Percentiles rank a stretch among this genome's conserved stretches.
phyloP scores from a whole-genome alignment of 2,797 vertebrate genomes.

The Pelodytes ibericus region DNA sequence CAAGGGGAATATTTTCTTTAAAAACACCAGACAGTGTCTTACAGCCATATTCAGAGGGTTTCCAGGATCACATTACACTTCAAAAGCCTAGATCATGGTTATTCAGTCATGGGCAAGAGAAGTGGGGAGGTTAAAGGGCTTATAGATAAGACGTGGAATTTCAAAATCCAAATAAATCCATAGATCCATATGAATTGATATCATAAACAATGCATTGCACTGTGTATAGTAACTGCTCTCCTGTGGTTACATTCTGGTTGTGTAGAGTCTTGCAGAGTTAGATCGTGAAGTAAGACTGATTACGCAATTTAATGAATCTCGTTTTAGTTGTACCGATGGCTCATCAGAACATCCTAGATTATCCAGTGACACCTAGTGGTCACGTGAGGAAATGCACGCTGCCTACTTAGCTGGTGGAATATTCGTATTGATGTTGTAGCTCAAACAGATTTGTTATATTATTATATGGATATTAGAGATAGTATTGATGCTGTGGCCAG shows the following conservation, averaged over 20 bases:
- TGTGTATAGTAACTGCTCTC: neutral
- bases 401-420: neutral
- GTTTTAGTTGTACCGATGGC: neutral
- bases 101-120: slow-evolving; percentile 1
- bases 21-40: slow-evolving; percentile 32
- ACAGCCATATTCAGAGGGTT: slow-evolving; percentile 40
- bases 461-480: too few species aligned
- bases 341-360: neutral
- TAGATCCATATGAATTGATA: neutral
- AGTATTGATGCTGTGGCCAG: too few species aligned
- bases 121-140: too few species aligned
- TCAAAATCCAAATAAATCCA: neutral
- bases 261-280: neutral
- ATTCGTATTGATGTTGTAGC: neutral
- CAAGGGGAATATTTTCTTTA: slow-evolving; percentile 47
- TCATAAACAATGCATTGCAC: neutral
- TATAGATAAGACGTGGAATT: neutral
- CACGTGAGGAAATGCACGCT: neutral
- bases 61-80: slow-evolving; percentile 48
- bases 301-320: neutral
- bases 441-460: too few species aligned
- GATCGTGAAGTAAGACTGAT: neutral
- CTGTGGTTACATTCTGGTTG: neutral
- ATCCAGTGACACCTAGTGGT: slow-evolving; percentile 21
- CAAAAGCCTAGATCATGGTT: neutral